These are phyloP conservation scores for Sarcophaga carnaria DNA, from an alignment of 2,888 invertebrate genomes.

Conservation along the genomic window DNA sequence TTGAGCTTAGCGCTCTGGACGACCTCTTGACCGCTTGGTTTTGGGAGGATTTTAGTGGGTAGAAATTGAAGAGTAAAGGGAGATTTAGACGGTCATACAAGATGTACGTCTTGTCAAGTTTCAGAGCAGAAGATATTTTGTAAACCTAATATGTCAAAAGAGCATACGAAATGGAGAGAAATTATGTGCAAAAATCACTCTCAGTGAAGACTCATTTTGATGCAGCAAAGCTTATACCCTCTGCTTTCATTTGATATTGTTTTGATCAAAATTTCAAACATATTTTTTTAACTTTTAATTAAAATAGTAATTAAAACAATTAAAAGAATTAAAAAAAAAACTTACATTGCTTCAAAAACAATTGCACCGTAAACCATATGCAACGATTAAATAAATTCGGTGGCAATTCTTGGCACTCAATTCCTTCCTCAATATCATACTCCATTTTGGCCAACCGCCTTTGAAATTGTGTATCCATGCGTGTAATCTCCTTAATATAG, in stretches of 20 bases:
- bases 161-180: neutral
- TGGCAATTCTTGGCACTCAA: constrained; percentile 69
- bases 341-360: constrained; percentile 88
- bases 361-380: constrained; percentile 88
- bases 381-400: constrained; percentile 84
- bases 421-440: neutral
- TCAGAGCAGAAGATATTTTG: no score
- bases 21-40: no score
- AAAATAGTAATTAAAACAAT: neutral
- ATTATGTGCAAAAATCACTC: neutral
- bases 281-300: no score
- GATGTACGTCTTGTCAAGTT: no score
- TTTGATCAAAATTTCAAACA: no score
- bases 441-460: constrained; percentile 59
- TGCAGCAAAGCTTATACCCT: no score
- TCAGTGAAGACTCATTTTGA: no score
- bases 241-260: no score
- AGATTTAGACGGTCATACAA: neutral
- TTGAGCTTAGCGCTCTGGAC: no score
- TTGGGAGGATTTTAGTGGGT: no score
- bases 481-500: constrained; percentile 79
- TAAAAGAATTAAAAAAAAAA: constrained; percentile 26
- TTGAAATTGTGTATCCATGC: constrained; percentile 64
- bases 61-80: no score
- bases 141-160: no score